Evolutionary conservation across 1,140 invertebrate genomes (phyloP).

Genomic region (Drosophila gunungcola): DNA sequence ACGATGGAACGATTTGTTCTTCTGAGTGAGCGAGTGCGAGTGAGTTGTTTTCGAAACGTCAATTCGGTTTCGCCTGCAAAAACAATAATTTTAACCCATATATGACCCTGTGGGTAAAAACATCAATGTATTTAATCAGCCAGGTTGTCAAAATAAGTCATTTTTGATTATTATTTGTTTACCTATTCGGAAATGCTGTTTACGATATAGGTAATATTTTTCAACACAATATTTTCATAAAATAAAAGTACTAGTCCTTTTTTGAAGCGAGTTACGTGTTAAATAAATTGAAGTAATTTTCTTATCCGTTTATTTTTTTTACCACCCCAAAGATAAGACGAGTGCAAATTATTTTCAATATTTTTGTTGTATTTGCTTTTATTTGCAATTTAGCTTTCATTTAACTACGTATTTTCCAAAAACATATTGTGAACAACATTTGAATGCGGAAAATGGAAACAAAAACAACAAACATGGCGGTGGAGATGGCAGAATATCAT

Average conservation of each 20-base stretch:
- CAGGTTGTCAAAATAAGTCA: neutral
- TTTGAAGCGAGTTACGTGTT: too few species aligned
- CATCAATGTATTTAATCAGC: neutral
- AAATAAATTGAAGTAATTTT: too few species aligned
- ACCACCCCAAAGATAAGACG: neutral
- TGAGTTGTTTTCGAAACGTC: constrained; percentile 30
- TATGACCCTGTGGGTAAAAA: neutral
- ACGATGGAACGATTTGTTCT: neutral
- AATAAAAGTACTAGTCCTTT: too few species aligned
- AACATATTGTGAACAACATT: constrained; percentile 68
- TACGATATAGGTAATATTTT: too few species aligned
- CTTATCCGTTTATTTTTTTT: neutral
- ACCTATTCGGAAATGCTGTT: too few species aligned
- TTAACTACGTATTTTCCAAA: constrained; percentile 77
- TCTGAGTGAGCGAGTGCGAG: neutral
- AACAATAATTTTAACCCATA: constrained; percentile 38
- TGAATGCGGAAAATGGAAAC: constrained; percentile 61
- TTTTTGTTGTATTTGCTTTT: constrained; percentile 76
- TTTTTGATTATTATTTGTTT: neutral
- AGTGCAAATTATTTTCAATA: constrained; percentile 38
- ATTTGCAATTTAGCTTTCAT: constrained; percentile 81
- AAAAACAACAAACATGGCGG: constrained; percentile 46
- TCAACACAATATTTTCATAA: too few species aligned
- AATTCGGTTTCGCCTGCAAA: too few species aligned
- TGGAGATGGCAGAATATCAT: constrained; percentile 19